Conservation (phyloP, 2,888 invertebrate species). For the Dioctria linearis region DNA sequence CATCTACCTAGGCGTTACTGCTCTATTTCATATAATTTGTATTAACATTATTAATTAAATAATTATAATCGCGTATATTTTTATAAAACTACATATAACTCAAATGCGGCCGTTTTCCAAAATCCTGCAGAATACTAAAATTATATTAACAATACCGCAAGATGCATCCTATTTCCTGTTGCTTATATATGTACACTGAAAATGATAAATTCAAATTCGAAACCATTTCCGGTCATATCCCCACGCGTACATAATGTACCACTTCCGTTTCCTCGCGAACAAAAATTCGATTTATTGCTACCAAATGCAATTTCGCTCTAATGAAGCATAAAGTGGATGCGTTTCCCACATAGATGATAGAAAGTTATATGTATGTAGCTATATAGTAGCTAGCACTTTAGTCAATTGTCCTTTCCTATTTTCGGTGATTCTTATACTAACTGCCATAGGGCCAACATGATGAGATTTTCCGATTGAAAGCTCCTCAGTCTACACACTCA, state of each 20-base stretch:
- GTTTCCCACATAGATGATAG: background rate
- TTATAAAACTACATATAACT: too few relatives aligned
- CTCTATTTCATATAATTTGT: too few relatives aligned
- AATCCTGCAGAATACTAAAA: background rate
- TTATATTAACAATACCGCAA: background rate
- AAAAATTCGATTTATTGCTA: conserved; percentile 11
- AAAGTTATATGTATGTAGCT: background rate
- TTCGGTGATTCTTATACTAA: background rate
- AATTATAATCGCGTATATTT: too few relatives aligned
- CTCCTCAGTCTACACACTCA: background rate
- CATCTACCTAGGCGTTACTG: too few relatives aligned
- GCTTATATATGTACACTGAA: background rate
- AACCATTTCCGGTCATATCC: conserved; percentile 15
- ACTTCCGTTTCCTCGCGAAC: conserved; percentile 4
- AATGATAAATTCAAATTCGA: background rate
- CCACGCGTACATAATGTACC: background rate
- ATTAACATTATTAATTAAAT: too few relatives aligned
- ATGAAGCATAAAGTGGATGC: conserved; percentile 30
- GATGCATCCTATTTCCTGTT: background rate
- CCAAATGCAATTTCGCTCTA: conserved; percentile 17
- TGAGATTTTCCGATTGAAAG: background rate
- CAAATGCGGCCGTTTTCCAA: too few relatives aligned
- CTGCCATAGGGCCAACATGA: background rate
- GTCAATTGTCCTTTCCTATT: background rate
- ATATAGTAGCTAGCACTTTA: background rate